Conservation (phyloP, 2,888 invertebrate species). For the Podabrus alpinus region DNA sequence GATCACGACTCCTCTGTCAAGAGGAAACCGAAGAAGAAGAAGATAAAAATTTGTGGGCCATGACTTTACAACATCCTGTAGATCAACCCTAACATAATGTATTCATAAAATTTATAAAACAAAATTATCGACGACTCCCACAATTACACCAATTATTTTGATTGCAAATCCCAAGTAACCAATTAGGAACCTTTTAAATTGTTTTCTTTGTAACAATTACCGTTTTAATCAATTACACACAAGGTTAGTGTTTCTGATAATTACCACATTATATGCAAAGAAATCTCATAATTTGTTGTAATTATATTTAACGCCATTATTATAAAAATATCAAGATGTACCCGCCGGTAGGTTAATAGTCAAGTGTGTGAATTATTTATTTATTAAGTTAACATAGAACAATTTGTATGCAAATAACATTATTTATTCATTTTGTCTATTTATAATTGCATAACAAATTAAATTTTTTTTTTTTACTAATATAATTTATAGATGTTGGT, state of each 20-base stretch:
- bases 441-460: not conserved
- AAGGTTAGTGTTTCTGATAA: not conserved
- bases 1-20: too few relatives aligned
- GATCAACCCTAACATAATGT: too few relatives aligned
- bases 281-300: not conserved
- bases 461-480: not conserved
- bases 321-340: not conserved
- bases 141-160: not conserved
- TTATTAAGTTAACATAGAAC: not conserved
- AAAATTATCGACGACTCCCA: too few relatives aligned
- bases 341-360: not conserved
- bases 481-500: not conserved
- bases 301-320: not conserved
- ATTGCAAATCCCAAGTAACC: not conserved
- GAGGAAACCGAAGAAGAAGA: too few relatives aligned
- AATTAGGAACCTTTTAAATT: not conserved
- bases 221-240: not conserved
- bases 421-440: not conserved
- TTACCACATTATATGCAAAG: not conserved
- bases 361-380: not conserved
- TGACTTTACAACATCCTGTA: too few relatives aligned
- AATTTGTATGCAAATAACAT: not conserved
- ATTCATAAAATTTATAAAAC: too few relatives aligned
- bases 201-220: not conserved
- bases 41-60: too few relatives aligned